A percentile compares a stretch with the other conserved stretches of the same genome.
These are phyloP conservation scores for Phrynocephalus forsythii DNA, from an alignment of 2,797 vertebrate genomes.

Conservation along the genomic window DNA sequence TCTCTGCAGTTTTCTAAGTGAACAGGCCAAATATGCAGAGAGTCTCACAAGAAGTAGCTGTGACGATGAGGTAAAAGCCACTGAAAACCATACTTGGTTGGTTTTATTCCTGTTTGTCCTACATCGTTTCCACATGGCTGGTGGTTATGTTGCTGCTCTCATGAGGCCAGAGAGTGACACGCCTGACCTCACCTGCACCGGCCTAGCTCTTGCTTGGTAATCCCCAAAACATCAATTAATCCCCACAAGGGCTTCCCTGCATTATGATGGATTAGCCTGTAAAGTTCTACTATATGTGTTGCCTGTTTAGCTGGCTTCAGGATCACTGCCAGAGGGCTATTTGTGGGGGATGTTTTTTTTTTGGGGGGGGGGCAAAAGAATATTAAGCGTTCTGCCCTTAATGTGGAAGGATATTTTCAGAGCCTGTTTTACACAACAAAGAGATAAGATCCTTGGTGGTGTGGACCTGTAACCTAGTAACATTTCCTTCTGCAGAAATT, in stretches of 20 bases:
- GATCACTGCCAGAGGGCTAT: background rate
- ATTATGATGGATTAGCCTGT: conserved; percentile 62
- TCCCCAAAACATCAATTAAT: conserved; percentile 65
- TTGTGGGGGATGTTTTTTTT: too few species aligned
- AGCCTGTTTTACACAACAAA: background rate
- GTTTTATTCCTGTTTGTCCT: background rate
- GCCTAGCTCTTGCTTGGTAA: conserved; percentile 52
- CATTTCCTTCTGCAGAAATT: background rate
- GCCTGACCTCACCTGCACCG: conserved; percentile 56
- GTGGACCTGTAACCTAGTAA: background rate
- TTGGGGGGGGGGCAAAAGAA: too few species aligned
- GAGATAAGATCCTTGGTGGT: background rate
- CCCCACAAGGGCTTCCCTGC: conserved; percentile 63
- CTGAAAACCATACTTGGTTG: background rate
- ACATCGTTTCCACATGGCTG: background rate
- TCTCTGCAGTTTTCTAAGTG: background rate
- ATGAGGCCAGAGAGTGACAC: conserved; percentile 1
- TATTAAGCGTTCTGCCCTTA: too few species aligned
- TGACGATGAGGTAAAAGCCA: background rate
- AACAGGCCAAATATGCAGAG: background rate
- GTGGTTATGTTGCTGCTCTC: conserved; percentile 56
- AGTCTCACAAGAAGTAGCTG: background rate
- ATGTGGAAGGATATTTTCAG: background rate
- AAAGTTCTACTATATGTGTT: conserved; percentile 43
- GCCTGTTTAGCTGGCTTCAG: background rate